phyloP scores from a whole-genome alignment of 1,140 invertebrate genomes.

The Drosophila navojoa region DNA sequence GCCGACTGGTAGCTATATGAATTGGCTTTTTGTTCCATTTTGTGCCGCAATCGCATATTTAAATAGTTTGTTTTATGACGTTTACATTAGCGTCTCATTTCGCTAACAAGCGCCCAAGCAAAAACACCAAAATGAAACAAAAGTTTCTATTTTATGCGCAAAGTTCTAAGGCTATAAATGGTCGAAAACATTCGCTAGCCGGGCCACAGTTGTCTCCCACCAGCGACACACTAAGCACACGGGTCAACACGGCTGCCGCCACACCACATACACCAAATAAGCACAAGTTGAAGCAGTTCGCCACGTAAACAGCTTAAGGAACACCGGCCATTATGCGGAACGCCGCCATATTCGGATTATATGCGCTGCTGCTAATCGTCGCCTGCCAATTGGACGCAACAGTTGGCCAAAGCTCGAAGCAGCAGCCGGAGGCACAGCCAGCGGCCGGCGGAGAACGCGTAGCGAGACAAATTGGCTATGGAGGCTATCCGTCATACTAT shows the following conservation, averaged over 20 bases:
- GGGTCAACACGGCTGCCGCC: conserved; percentile 33
- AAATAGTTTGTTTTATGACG: conserved; percentile 81
- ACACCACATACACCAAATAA: not conserved
- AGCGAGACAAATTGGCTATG: conserved; percentile 50
- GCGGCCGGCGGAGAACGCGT: conserved; percentile 34
- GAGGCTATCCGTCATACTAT: conserved; percentile 26
- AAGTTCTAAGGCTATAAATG: conserved; percentile 79
- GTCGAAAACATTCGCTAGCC: conserved; percentile 43
- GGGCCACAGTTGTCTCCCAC: conserved; percentile 67
- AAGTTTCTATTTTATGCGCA: conserved; percentile 78
- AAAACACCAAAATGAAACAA: conserved; percentile 56
- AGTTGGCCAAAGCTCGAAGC: conserved; percentile 63
- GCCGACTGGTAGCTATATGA: conserved; percentile 49
- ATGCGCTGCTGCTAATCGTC: conserved; percentile 74
- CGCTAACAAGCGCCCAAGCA: conserved; percentile 61
- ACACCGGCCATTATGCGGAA: conserved; percentile 59
- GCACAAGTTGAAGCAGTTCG: conserved; percentile 44
- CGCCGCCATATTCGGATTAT: conserved; percentile 72
- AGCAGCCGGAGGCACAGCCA: conserved; percentile 18
- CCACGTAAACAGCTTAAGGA: conserved; percentile 54
- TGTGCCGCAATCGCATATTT: conserved; percentile 59
- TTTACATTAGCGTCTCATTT: conserved; percentile 82
- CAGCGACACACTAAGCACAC: conserved; percentile 13
- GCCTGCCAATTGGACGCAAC: conserved; percentile 50
- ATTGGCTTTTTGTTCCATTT: conserved; percentile 73